These are phyloP conservation scores for Dryobates pubescens DNA, from an alignment of 2,797 vertebrate species.

Conservation along the genomic window DNA sequence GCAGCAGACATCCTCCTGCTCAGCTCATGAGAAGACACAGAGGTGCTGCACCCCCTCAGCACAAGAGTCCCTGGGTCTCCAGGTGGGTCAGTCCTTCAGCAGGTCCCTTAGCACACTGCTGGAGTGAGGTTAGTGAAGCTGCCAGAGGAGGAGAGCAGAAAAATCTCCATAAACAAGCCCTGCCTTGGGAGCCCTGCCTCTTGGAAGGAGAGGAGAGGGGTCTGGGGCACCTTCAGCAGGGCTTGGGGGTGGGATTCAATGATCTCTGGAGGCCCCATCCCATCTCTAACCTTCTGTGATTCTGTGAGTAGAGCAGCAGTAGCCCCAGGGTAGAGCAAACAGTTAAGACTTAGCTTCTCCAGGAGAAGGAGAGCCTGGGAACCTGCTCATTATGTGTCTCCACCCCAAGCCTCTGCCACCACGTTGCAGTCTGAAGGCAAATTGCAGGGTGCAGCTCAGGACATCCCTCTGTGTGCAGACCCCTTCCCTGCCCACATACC, in stretches of 20 bases:
- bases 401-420: not conserved
- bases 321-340: not conserved
- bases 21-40: rapidly evolving
- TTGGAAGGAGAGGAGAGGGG: not conserved
- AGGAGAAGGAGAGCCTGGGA: not conserved
- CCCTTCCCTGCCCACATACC: not conserved
- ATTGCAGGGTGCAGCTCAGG: rapidly evolving
- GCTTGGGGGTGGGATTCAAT: too few species aligned
- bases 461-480: not conserved
- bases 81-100: not conserved
- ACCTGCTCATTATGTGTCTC: not conserved
- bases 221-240: not conserved
- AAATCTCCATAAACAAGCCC: not conserved
- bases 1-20: not conserved
- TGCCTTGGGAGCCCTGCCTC: rapidly evolving
- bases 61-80: not conserved
- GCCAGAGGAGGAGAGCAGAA: not conserved
- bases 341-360: not conserved
- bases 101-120: not conserved
- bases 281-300: too few species aligned
- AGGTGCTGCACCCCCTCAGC: not conserved
- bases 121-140: not conserved
- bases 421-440: not conserved
- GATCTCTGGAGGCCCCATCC: too few species aligned
- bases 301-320: not conserved